These are phyloP conservation scores for Drosophila fuyamai DNA, from an alignment of 1,140 invertebrate species.

Conservation along the genomic window DNA sequence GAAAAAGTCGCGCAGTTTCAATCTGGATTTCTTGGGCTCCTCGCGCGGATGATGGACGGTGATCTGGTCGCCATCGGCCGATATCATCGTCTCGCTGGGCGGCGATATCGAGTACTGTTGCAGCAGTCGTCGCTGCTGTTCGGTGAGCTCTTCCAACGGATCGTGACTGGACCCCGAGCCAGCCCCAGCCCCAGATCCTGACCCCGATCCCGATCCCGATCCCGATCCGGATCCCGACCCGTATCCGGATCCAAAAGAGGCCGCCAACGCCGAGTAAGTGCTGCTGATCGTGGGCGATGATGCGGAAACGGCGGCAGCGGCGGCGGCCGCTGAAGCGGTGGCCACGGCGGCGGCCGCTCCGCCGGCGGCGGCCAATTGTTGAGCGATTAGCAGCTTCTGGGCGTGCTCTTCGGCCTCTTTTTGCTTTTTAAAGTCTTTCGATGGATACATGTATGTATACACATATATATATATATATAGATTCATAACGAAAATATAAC, in stretches of 20 bases:
- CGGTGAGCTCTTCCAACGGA: slow-evolving; percentile 72
- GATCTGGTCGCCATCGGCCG: slow-evolving; percentile 83
- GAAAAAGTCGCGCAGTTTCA: slow-evolving; percentile 84
- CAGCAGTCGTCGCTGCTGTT: slow-evolving; percentile 75
- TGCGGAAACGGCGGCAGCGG: slow-evolving; percentile 27
- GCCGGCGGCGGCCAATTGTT: slow-evolving; percentile 73
- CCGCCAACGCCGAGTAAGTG: slow-evolving; percentile 23
- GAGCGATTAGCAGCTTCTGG: slow-evolving; percentile 82
- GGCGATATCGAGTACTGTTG: slow-evolving; percentile 81
- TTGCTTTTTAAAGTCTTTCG: slow-evolving; percentile 82
- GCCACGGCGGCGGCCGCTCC: slow-evolving; percentile 38
- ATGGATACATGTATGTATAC: slow-evolving; percentile 33
- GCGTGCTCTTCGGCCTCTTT: slow-evolving; percentile 84
- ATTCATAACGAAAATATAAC: slow-evolving; percentile 7
- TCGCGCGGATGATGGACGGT: slow-evolving; percentile 82
- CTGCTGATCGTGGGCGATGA: slow-evolving; percentile 45
- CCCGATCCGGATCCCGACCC: background rate
- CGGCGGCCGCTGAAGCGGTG: slow-evolving; percentile 30
- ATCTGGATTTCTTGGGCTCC: slow-evolving; percentile 79
- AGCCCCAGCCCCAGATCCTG: background rate
- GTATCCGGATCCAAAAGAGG: slow-evolving; percentile 4
- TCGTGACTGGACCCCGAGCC: slow-evolving; percentile 21
- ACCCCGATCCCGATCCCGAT: background rate
- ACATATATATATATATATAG: slow-evolving; percentile 15
- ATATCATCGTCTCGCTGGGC: slow-evolving; percentile 80